Evolutionary conservation across 2,797 vertebrate species (phyloP).

Genomic region (Hylomyscus alleni): DNA sequence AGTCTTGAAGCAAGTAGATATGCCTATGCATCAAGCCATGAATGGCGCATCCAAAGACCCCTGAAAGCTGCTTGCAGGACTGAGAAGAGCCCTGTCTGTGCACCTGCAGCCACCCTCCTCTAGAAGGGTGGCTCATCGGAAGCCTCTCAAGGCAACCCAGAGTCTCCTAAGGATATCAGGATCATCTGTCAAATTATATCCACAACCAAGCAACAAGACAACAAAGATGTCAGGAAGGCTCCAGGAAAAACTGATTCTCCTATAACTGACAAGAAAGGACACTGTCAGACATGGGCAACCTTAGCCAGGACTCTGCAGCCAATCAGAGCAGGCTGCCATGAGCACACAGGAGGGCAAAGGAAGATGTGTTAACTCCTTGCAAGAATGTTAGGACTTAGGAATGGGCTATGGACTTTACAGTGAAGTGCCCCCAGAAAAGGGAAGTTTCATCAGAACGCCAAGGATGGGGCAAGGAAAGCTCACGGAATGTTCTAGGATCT

Average conservation of each 20-base stretch:
- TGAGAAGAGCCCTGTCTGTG: not conserved
- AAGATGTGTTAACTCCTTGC: too few relatives aligned
- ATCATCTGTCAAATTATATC: constrained; percentile 64
- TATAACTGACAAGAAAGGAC: constrained; percentile 8
- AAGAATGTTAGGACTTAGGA: not conserved
- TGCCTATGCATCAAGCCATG: not conserved
- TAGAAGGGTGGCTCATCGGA: constrained; percentile 45
- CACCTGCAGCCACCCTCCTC: not conserved
- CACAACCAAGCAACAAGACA: constrained; percentile 81
- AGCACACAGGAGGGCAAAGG: not conserved
- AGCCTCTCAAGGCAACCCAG: constrained; percentile 61
- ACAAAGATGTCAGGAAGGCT: constrained; percentile 55
- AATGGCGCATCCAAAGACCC: not conserved
- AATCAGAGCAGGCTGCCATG: not conserved
- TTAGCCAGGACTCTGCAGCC: not conserved
- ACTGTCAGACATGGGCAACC: constrained; percentile 39
- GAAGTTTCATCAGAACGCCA: not conserved
- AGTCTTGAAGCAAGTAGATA: not conserved
- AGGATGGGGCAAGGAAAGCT: not conserved
- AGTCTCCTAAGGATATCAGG: constrained; percentile 68
- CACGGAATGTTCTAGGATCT: not conserved
- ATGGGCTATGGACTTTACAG: not conserved
- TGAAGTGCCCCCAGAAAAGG: not conserved
- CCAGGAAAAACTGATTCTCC: constrained; percentile 69
- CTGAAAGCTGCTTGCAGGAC: not conserved